Base-by-base conservation (phyloP, 2,888 invertebrate genomes). In the Pseudanteris insignis region DNA sequence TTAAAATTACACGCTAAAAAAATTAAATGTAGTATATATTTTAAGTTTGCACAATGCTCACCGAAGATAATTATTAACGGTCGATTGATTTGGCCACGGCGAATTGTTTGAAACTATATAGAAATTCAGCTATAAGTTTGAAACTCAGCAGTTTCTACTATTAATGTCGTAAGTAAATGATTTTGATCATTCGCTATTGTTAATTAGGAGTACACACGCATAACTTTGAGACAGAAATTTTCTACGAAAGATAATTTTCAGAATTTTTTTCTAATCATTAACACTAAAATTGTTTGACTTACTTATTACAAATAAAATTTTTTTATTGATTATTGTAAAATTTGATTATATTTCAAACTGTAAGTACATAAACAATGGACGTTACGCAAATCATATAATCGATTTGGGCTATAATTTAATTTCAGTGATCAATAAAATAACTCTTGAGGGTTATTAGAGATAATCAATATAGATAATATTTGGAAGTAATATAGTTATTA, bases 161-260 rank as follows among this genome's bases (percentile, higher is more conserved):
- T 58, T 58, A 58, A 58, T 58, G 58, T 58, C 58, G 38, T 30
- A 58, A 48, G 50, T 50, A 50, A 44, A 58, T 58, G 43, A 58
- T 58, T 50, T 50, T 58, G 43, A 18, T 50, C 38, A 50, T 50
- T 44, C 14, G 32, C 37, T 50, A 50, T 50, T 50, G 28, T 37
- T 34, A 37, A 36, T 48, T 41, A 55, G n/a, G n/a, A n/a, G n/a
- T n/a, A n/a, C n/a, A n/a, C n/a, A n/a, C n/a, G n/a, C n/a, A n/a
- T n/a, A n/a, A n/a, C n/a, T n/a, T n/a, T n/a, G n/a, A n/a, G n/a
- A n/a, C n/a, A n/a, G n/a, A n/a, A n/a, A n/a, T n/a, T n/a, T n/a
- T n/a, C n/a, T n/a, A n/a, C n/a, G n/a, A n/a, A n/a, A n/a, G n/a
- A n/a, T n/a, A n/a, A n/a, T n/a, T n/a, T n/a, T n/a, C n/a, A n/a